A percentile compares a stretch with the other conserved stretches of the same genome.
phyloP scores from a whole-genome alignment of 2,797 vertebrate genomes.

The Lycodopsis pacificus region DNA sequence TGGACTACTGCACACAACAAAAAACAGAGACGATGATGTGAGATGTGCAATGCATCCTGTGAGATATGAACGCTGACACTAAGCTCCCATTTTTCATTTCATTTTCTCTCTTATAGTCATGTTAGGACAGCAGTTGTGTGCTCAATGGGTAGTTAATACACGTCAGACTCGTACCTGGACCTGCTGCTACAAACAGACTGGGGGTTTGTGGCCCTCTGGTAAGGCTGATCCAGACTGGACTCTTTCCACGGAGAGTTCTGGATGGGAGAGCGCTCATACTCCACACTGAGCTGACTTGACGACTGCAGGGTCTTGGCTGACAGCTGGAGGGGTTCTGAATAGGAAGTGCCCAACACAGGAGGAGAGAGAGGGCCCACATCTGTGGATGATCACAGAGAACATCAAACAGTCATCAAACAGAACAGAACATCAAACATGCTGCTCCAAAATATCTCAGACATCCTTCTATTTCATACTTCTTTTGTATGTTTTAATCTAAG shows the following conservation, averaged over 20 bases:
- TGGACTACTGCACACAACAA: slow-evolving; percentile 81
- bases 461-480: not conserved
- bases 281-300: slow-evolving; percentile 62
- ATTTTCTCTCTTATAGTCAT: not conserved
- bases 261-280: slow-evolving; percentile 86
- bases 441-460: not conserved
- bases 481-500: not conserved
- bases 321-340: slow-evolving; percentile 67
- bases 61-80: not conserved
- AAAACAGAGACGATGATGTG: slow-evolving; percentile 1
- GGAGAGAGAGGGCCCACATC: slow-evolving; percentile 78
- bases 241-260: slow-evolving; percentile 94
- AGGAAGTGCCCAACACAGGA: slow-evolving; percentile 51
- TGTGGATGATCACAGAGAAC: slow-evolving; percentile 42
- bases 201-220: slow-evolving; percentile 83
- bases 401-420: not conserved
- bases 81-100: not conserved
- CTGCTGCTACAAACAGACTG: slow-evolving; percentile 81
- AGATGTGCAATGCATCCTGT: not conserved
- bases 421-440: not conserved
- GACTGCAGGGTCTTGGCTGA: slow-evolving; percentile 58
- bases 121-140: not conserved
- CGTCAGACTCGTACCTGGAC: slow-evolving; percentile 82
- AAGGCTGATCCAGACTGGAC: slow-evolving; percentile 92
- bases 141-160: not conserved